phyloP scores from a whole-genome alignment of 1,140 invertebrate genomes.

The Lucilia sericata region DNA sequence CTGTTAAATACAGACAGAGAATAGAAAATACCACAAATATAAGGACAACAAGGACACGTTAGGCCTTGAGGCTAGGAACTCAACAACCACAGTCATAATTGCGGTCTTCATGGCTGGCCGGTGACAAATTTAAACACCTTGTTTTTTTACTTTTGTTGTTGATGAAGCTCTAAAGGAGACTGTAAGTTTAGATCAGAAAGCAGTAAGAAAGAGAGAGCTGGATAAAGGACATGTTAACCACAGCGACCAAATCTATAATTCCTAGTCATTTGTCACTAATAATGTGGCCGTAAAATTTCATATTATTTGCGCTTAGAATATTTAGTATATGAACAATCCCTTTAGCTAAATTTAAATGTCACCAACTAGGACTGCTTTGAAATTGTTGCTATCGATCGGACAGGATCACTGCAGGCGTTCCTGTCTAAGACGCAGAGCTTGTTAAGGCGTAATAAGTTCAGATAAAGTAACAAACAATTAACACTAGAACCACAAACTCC shows the following conservation, averaged over 20 bases:
- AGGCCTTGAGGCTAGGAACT: neutral
- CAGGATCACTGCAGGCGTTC: too few relatives aligned
- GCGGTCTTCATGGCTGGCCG: constrained; percentile 26
- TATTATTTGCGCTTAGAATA: constrained; percentile 10
- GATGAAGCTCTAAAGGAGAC: neutral
- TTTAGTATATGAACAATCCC: neutral
- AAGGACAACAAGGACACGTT: neutral
- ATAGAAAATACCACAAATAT: constrained; percentile 37
- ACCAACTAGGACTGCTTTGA: too few relatives aligned
- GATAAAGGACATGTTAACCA: neutral
- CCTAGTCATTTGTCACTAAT: neutral
- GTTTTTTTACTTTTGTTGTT: neutral
- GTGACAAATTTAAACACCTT: constrained; percentile 17
- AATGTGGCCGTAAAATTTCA: constrained; percentile 27
- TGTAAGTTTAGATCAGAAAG: neutral
- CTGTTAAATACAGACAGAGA: neutral
- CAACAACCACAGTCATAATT: constrained; percentile 26
- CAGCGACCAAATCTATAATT: neutral
- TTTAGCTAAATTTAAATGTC: neutral
- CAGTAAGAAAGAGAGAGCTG: neutral
- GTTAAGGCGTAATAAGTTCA: constrained; percentile 36
- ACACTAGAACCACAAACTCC: constrained; percentile 61
- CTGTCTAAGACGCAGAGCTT: neutral
- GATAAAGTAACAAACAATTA: constrained; percentile 60
- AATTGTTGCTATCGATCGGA: too few relatives aligned